These are phyloP conservation scores for Condylura cristata DNA, from an alignment of 2,113 vertebrate species.

Conservation along the genomic window DNA sequence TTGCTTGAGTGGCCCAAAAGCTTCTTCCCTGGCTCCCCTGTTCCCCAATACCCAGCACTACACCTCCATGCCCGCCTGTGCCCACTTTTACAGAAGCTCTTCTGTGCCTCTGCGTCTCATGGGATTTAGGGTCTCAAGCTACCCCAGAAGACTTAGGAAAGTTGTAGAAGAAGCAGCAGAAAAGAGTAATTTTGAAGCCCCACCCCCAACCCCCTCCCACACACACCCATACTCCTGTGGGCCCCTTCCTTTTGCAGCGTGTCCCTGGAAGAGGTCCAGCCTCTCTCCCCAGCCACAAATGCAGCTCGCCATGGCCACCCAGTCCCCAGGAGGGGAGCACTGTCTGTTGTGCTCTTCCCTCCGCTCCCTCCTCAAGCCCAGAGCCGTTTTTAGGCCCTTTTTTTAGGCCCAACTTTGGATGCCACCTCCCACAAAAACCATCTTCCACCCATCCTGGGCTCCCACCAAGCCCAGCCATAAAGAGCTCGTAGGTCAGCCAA, in stretches of 20 bases:
- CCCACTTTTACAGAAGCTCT: neutral
- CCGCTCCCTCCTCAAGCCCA: neutral
- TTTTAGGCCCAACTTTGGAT: neutral
- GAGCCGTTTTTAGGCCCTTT: too few relatives aligned
- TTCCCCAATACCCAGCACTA: neutral
- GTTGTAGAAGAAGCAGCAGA: neutral
- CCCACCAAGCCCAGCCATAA: neutral
- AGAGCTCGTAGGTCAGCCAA: neutral
- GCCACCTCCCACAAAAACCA: neutral
- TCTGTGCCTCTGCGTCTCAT: neutral
- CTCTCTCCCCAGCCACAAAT: neutral
- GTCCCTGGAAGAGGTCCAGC: neutral
- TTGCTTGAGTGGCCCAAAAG: too few relatives aligned
- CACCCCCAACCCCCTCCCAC: rapidly evolving
- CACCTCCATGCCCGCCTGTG: neutral
- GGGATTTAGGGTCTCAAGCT: neutral
- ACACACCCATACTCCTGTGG: rapidly evolving
- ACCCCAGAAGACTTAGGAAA: neutral
- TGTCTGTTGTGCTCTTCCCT: neutral
- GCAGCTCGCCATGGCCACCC: neutral
- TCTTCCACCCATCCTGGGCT: neutral
- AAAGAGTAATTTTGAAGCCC: neutral
- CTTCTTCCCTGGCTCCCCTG: neutral
- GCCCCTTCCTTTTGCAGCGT: neutral
- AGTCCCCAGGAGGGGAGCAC: neutral